Base-by-base conservation (phyloP, 2,888 invertebrate species). In the Cephus runcator region DNA sequence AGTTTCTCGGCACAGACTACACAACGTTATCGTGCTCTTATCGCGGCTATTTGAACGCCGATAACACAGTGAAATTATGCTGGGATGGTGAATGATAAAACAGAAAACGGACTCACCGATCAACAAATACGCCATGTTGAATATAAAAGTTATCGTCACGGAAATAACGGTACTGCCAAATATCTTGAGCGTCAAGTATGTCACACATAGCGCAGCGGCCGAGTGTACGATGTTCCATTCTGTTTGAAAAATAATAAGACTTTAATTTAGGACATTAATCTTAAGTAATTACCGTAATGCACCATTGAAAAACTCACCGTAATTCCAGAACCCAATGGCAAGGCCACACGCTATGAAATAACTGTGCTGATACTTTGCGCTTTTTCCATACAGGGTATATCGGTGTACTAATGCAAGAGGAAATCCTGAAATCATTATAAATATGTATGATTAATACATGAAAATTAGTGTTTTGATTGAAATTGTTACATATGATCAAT, bases 271-370 rank as follows among this genome's bases (percentile, higher is more conserved):
- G 15, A 6, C 40, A 2, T 6, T 40, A 40, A 40, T 1, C 15
- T 15, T 2, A 23, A 56, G 6, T 56, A 1, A 56, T 23, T 23
- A 23, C 23, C 9, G 23, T 56, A 56, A 56, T 9, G 23, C 6
- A 9, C 6, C 9, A 23, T 56, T 56, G 9, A 56, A 23, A 23
- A 15, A 56, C 56, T 56, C 91, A 94, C 98, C 98, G 93, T 97
- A 98, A 90, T 98, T 98, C 91, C 96, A 98, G 85, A 94, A 95
- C 75, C 97, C 96, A 83, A 98, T 92, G 2, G 93, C 92, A 9
- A 97, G 88, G 23, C 98, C 98, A 81, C 94, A 93, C 0, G 93
- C 34, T 11, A 95, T 93, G 89, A 98, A 97, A 92, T 93, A 98
- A 12, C 95, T 76, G 89, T 98, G 96, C 89, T 97, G 96, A 56